These are phyloP conservation scores for Ptychoptera albimana DNA, from an alignment of 2,888 invertebrate genomes.

Conservation along the genomic window DNA sequence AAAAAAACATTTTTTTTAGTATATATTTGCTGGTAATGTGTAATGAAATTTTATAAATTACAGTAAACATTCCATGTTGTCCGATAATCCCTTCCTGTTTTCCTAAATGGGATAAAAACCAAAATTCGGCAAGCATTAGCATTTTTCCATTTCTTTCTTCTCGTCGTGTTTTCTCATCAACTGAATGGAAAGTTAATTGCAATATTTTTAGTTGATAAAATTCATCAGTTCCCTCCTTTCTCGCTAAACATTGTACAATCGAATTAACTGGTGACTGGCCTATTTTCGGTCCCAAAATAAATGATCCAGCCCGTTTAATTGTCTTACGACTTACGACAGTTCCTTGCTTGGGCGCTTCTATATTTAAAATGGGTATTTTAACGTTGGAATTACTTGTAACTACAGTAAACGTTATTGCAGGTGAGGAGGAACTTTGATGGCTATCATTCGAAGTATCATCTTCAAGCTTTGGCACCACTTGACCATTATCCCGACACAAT, in stretches of 20 bases:
- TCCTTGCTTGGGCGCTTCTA: conserved; percentile 6
- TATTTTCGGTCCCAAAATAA: conserved; percentile 49
- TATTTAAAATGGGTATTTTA: background rate
- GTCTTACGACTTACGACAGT: conserved; percentile 7
- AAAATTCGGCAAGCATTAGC: conserved; percentile 61
- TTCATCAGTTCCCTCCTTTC: conserved; percentile 50
- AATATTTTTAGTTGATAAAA: conserved; percentile 47
- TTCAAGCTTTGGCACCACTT: too few relatives aligned
- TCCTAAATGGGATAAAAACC: conserved; percentile 48
- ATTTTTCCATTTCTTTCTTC: conserved; percentile 66
- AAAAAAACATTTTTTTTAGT: too few relatives aligned
- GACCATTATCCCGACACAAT: too few relatives aligned
- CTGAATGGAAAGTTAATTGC: background rate
- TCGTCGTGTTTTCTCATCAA: background rate
- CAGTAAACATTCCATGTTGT: conserved; percentile 62
- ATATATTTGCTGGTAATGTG: too few relatives aligned
- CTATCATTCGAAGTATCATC: too few relatives aligned
- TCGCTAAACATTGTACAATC: conserved; percentile 58
- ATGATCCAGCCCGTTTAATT: conserved; percentile 35
- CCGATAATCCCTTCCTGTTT: conserved; percentile 58
- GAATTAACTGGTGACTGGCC: conserved; percentile 55
- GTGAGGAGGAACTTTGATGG: too few relatives aligned
- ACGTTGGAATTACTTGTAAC: background rate
- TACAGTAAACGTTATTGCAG: too few relatives aligned
- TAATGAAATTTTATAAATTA: conserved; percentile 18